Base-by-base conservation (phyloP, 1,140 invertebrate species). In the Dreissena polymorpha region DNA sequence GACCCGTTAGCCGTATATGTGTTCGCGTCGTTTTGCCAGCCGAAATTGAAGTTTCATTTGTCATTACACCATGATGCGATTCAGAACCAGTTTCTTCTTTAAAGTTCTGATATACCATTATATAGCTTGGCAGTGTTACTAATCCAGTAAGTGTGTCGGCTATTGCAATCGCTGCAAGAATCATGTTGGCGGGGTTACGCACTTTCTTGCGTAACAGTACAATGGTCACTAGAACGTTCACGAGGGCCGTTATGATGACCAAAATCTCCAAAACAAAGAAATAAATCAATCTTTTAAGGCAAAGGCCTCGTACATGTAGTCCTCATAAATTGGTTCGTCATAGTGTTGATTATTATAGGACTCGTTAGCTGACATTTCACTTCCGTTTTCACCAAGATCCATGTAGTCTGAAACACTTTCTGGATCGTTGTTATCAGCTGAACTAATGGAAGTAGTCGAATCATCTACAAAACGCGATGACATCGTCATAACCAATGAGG, bases 161-260 rank as follows among this genome's bases (percentile, higher is more conserved):
- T 12, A 69, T 25, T 25, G 67, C n/a, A 39, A 69, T 69, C 16
- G 39, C 23, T 29, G 18, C 18, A 25, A 69, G 67, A 39, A 69
- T 69, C 10, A 69, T 12, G 27, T 69, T 69, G n/a, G 10, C 10
- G 0, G 29, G 29, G n/a, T 7, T 50, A 8, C 39, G 70, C 51
- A 72, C 16, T 14, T 53, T 72, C 51, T 72, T 72, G 0, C 70
- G 14, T n/a, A 72, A 10, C 14, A 72, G 49, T 12, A 72, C 70
- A 16, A 53, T 27, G 7, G 50, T 49, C 18, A 51, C 50, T 21
- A 51, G 0, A 8, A 51, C 50, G 51, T 72, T 72, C n/a, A 49
- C 70, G 13, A 50, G 21, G 27, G 14, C 29, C 5, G 39, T 72
- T 49, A 72, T n/a, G 13, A 64, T 7, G 10, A 64, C n/a, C 63